Conservation (phyloP, 2,113 vertebrate species). For the Psammodynastes pulverulentus region DNA sequence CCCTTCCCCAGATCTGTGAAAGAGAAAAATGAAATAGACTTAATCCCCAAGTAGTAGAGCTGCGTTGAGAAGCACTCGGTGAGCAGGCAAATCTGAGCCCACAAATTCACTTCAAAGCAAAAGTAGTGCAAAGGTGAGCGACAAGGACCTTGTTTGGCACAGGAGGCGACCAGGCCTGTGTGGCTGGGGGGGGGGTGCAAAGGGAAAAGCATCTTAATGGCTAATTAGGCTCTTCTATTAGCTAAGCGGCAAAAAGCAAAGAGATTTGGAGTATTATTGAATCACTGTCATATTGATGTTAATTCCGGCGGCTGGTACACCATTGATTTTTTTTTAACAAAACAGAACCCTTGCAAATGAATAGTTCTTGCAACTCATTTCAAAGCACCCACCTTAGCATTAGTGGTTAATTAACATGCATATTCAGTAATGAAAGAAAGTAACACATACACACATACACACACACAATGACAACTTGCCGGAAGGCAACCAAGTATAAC, state of each 20-base stretch:
- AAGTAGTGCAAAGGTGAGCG: constrained; percentile 10
- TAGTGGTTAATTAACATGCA: constrained; percentile 12
- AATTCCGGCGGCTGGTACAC: constrained; percentile 72
- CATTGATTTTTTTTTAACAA: constrained; percentile 65
- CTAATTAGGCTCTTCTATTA: constrained; percentile 77
- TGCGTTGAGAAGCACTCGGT: not conserved
- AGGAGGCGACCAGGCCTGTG: not conserved
- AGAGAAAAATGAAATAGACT: not conserved
- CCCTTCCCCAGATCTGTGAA: not conserved
- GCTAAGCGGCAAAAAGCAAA: constrained; percentile 74
- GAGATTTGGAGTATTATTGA: constrained; percentile 75
- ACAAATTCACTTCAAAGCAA: constrained; percentile 18
- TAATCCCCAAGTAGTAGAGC: not conserved
- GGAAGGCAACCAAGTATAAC: not conserved
- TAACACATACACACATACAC: not conserved
- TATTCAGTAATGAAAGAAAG: constrained; percentile 19
- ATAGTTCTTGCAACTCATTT: not conserved
- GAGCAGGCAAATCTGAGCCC: not conserved
- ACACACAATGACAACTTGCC: not conserved
- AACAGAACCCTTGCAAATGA: constrained; percentile 29
- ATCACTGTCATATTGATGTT: constrained; percentile 76
- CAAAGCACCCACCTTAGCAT: not conserved
- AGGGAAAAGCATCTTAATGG: constrained; percentile 74
- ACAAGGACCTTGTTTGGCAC: constrained; percentile 14
- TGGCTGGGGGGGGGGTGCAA: constrained; percentile 64